phyloP scores from a whole-genome alignment of 2,888 invertebrate genomes.

The Pachydiplax longipennis region DNA sequence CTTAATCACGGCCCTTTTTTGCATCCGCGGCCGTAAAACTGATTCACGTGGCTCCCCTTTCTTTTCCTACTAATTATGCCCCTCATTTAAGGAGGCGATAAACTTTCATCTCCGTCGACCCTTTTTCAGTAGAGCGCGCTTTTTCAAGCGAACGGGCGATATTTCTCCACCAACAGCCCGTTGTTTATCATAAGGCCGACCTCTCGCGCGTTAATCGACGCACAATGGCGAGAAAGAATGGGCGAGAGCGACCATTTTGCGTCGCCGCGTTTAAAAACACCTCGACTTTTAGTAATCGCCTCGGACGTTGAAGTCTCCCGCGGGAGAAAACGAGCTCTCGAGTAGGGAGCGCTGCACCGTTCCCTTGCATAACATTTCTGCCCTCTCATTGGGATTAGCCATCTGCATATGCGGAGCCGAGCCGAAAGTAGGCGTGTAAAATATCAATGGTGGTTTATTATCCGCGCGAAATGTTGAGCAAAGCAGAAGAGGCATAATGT shows the following conservation, averaged over 20 bases:
- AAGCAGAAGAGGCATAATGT: not conserved
- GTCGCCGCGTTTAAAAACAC: not conserved
- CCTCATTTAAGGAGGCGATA: not conserved
- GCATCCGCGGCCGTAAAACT: not conserved
- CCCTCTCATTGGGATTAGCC: not conserved
- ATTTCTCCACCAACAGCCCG: not conserved
- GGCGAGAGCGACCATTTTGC: not conserved
- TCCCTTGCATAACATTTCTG: slow-evolving; percentile 7
- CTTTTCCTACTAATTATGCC: not conserved
- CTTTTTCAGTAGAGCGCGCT: not conserved
- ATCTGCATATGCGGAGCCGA: slow-evolving; percentile 31
- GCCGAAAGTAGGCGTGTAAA: slow-evolving; percentile 39
- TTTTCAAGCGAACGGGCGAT: not conserved
- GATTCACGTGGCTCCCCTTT: slow-evolving; percentile 13
- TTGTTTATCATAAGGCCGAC: not conserved
- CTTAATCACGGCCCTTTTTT: slow-evolving; percentile 1
- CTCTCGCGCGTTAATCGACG: not conserved
- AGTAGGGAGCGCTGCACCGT: too few species aligned
- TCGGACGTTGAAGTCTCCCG: not conserved
- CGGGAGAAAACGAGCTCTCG: too few species aligned
- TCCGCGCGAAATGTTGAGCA: slow-evolving; percentile 25
- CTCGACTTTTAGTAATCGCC: not conserved
- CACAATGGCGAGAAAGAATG: not conserved
- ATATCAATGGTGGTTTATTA: slow-evolving; percentile 40
- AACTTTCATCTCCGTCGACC: not conserved